Percentiles rank a stretch among this genome's conserved stretches.
These are phyloP conservation scores for Nanger granti DNA, from an alignment of 2,113 vertebrate species.

Conservation along the genomic window DNA sequence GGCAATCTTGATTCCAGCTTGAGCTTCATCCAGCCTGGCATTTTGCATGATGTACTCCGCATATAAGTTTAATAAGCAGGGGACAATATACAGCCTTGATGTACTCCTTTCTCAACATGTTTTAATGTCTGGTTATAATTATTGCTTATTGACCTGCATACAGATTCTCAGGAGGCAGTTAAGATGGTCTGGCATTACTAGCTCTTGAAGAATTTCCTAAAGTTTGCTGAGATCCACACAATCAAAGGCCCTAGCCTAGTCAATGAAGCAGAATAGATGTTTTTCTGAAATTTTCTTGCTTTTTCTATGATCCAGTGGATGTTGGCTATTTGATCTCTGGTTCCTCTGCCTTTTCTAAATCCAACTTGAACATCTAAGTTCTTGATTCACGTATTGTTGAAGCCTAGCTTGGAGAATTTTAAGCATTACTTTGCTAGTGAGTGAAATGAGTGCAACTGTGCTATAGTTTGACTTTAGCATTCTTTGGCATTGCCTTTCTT, in stretches of 20 bases:
- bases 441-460: neutral
- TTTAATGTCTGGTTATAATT: neutral
- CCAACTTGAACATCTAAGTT: neutral
- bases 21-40: neutral
- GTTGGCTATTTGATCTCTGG: neutral
- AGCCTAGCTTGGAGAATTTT: neutral
- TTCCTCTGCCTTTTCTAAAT: neutral
- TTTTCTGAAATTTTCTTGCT: neutral
- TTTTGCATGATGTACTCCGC: neutral
- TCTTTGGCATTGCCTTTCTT: neutral
- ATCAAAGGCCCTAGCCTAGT: neutral
- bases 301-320: neutral
- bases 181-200: neutral
- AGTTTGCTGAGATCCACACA: neutral
- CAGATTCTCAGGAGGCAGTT: neutral
- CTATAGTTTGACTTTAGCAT: neutral
- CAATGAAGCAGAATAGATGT: neutral
- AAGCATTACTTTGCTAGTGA: neutral
- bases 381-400: rapidly evolving
- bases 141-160: neutral
- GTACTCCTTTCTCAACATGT: neutral
- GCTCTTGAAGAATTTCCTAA: neutral
- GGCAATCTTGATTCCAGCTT: neutral
- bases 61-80: neutral
- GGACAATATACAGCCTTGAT: neutral